A percentile compares a stretch with the other conserved stretches of the same genome.
Conservation (phyloP, 2,113 vertebrate genomes). For the Serinus canaria region DNA sequence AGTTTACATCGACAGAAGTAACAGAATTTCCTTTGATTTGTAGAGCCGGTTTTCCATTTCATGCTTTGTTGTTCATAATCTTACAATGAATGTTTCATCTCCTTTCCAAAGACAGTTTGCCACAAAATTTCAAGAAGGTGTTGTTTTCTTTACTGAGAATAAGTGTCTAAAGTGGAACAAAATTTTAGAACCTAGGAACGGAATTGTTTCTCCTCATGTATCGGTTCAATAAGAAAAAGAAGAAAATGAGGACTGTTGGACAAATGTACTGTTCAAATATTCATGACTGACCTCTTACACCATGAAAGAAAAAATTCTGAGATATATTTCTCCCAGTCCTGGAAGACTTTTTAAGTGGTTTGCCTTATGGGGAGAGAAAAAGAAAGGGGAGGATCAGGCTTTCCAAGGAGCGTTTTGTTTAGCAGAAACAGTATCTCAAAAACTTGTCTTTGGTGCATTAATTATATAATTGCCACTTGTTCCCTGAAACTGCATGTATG, state of each 20-base stretch:
- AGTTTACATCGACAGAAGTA: not conserved
- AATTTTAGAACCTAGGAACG: constrained; percentile 13
- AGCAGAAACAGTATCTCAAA: constrained; percentile 26
- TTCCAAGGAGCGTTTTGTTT: not conserved
- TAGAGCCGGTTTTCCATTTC: not conserved
- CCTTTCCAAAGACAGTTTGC: constrained; percentile 11
- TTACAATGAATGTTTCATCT: not conserved
- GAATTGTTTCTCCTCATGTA: constrained; percentile 21
- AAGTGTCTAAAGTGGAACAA: constrained; percentile 34
- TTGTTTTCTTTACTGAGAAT: constrained; percentile 20
- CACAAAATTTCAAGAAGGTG: not conserved
- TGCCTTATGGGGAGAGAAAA: not conserved
- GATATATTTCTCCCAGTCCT: not conserved
- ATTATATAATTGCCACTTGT: not conserved
- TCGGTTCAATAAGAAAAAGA: constrained; percentile 9
- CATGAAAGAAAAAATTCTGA: constrained; percentile 19
- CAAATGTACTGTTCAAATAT: not conserved
- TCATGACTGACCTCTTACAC: constrained; percentile 6
- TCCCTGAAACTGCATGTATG: constrained; percentile 12
- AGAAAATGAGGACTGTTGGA: constrained; percentile 34
- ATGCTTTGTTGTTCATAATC: not conserved
- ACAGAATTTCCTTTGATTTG: not conserved
- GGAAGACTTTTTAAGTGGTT: not conserved
- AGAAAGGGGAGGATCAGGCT: not conserved
- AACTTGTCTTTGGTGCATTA: constrained; percentile 22